phyloP scores from a whole-genome alignment of 2,113 vertebrate genomes.

The Myotis brandtii region DNA sequence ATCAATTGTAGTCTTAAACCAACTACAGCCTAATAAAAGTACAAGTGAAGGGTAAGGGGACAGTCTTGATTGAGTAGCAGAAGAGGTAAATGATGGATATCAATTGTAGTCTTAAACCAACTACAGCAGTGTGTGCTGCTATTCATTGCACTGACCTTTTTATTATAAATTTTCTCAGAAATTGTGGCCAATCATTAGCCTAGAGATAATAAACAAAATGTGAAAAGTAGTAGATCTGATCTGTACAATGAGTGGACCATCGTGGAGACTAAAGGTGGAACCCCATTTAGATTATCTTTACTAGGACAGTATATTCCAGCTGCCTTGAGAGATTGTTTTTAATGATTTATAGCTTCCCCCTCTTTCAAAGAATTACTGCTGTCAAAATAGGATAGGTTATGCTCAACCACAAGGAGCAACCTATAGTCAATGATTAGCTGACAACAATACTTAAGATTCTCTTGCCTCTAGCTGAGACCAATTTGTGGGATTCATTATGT shows the following conservation, averaged over 20 bases:
- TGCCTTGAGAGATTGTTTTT: background rate
- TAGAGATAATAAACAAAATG: background rate
- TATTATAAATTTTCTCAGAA: background rate
- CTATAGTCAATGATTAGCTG: background rate
- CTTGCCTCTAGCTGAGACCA: background rate
- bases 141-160: background rate
- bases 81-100: background rate
- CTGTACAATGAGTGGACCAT: background rate
- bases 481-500: background rate
- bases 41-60: background rate
- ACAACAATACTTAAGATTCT: background rate
- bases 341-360: background rate
- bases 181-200: background rate
- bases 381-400: background rate
- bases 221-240: background rate
- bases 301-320: background rate
- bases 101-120: background rate
- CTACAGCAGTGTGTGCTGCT: background rate
- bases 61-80: background rate
- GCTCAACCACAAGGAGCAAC: background rate
- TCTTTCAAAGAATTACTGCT: background rate
- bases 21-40: background rate
- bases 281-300: background rate
- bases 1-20: background rate
- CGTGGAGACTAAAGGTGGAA: background rate